Conservation (phyloP, 2,113 vertebrate species). For the Mustela lutreola region DNA sequence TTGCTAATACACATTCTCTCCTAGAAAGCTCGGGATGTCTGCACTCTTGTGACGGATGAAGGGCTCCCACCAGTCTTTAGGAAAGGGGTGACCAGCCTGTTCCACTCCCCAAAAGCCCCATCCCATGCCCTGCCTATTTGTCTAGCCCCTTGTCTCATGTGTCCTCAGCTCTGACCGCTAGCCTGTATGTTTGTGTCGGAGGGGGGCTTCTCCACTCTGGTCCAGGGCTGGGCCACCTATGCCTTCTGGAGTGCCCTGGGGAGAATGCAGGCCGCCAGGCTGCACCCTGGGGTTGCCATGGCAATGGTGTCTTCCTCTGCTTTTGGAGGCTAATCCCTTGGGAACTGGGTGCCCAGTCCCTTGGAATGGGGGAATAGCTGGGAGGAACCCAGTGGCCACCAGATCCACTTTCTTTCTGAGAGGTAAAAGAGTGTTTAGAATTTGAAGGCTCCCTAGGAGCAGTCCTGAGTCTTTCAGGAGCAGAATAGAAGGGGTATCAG, state of each 20-base stretch:
- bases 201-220: no score
- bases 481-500: neutral
- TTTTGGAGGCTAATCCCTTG: neutral
- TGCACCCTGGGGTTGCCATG: neutral
- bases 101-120: neutral
- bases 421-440: neutral
- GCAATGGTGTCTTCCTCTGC: neutral
- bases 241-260: neutral
- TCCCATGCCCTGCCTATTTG: neutral
- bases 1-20: constrained; percentile 80
- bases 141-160: neutral
- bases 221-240: neutral
- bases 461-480: neutral
- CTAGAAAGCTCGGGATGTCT: constrained; percentile 81
- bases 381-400: neutral
- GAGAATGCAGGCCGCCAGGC: neutral
- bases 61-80: neutral
- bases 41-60: constrained; percentile 80
- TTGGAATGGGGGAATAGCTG: neutral
- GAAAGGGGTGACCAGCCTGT: neutral
- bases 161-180: neutral
- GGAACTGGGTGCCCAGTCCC: neutral
- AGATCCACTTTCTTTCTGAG: neutral
- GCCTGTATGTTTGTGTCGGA: neutral
- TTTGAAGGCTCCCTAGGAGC: neutral